These are phyloP conservation scores for Sinocyclocheilus grahami DNA, from an alignment of 2,113 vertebrate genomes.

Conservation along the genomic window DNA sequence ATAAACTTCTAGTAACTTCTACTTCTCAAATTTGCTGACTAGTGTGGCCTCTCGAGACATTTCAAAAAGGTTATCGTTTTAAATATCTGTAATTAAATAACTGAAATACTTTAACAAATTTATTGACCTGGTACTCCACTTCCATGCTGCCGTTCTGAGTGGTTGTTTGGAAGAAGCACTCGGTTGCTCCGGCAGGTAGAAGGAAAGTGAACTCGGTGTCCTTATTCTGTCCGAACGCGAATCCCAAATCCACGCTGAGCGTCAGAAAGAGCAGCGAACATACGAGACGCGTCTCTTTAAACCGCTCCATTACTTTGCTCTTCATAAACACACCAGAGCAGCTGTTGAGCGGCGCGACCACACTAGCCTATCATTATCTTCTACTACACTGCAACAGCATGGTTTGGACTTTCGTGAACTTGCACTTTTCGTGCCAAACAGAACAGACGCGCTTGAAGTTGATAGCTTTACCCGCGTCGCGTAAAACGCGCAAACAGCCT, in stretches of 20 bases:
- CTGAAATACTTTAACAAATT: not conserved
- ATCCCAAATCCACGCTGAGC: constrained; percentile 47
- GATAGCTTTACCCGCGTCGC: not conserved
- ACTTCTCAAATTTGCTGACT: not conserved
- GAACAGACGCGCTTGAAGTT: not conserved
- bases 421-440: not conserved
- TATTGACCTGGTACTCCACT: constrained; percentile 84
- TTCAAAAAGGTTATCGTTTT: not conserved
- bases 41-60: too few species aligned
- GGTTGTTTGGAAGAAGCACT: constrained; percentile 83
- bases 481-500: not conserved
- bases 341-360: not conserved
- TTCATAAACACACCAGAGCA: not conserved
- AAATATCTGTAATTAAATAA: not conserved
- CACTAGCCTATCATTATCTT: not conserved
- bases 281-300: not conserved
- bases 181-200: constrained; percentile 78
- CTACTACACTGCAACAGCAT: not conserved
- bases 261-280: constrained; percentile 55
- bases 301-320: not conserved
- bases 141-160: constrained; percentile 76
- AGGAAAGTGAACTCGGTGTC: constrained; percentile 84
- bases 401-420: not conserved
- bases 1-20: not conserved
- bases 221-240: constrained; percentile 62